Percentiles rank a stretch among this genome's conserved stretches.
Evolutionary conservation across 1,140 invertebrate species (phyloP).

Genomic region (Nasonia giraulti): DNA sequence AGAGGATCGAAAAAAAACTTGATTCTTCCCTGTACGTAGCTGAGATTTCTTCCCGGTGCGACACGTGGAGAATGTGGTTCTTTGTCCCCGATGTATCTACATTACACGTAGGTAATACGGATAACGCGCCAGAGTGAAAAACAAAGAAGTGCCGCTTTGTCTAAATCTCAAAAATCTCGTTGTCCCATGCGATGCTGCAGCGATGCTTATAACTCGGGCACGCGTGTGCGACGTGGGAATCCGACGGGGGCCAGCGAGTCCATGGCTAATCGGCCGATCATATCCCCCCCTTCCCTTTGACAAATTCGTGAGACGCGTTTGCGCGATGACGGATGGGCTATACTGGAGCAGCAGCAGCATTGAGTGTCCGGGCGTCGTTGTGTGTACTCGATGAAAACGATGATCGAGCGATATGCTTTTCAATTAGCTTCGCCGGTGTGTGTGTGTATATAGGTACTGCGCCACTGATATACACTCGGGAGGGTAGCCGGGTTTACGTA

Average conservation of each 20-base stretch:
- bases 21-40: conserved; percentile 3
- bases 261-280: conserved; percentile 67
- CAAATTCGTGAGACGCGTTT: conserved; percentile 65
- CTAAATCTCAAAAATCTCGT: no score
- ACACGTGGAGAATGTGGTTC: not conserved
- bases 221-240: conserved; percentile 69
- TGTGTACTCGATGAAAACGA: conserved; percentile 53
- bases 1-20: conserved; percentile 3
- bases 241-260: conserved; percentile 55
- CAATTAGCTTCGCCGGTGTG: conserved; percentile 56
- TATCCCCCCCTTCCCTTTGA: conserved; percentile 61
- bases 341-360: conserved; percentile 52
- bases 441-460: not conserved
- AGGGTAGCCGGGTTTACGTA: not conserved
- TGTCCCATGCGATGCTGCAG: not conserved
- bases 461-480: not conserved
- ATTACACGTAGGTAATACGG: not conserved
- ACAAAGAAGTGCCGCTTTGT: not conserved
- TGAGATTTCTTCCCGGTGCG: not conserved
- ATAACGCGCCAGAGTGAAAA: not conserved
- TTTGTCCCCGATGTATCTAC: not conserved
- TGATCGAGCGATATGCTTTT: conserved; percentile 60
- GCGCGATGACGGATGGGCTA: conserved; percentile 67
- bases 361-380: conserved; percentile 53
- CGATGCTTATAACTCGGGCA: conserved; percentile 1